Evolutionary conservation across 2,888 invertebrate genomes (phyloP), one percentile per base, ranked within the genome.

Genomic region (Scaptomyza caliginosa): DNA sequence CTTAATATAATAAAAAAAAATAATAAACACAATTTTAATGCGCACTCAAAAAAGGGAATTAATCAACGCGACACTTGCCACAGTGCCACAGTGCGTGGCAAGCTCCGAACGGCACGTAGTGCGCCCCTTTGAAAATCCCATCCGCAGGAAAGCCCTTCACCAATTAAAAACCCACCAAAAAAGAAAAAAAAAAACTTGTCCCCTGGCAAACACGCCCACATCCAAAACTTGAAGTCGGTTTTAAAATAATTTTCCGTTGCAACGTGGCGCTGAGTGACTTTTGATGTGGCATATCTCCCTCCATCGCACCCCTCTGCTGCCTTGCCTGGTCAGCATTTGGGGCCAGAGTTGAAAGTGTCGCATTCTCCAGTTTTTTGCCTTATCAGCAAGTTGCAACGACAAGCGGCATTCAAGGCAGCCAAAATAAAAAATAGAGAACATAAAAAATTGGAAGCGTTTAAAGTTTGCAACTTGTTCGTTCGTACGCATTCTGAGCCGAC

Each of bases 351-450:
- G 50, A 58, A 34, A 38, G 39, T 13, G 45, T 24, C 13, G 19
- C 40, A 24, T 7, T 28, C 7, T 16, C 28, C 11, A 3, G n/a
- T 69, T 52, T 49, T 49, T 52, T 24, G 54, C 30, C 62, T 56
- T 74, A 67, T 72, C 77, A 62, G 67, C 51, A 62, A 66, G 62
- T 66, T 71, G 76, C 72, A 75, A 71, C 30, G 67, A 49, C 54
- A 50, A 74, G 54, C 58, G 39, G 40, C 50, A 45, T 54, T 23
- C 52, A 63, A 51, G 50, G 43, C 64, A 46, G n/a, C 69, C 17
- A 32, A 56, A 55, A n/a, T n/a, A 63, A 69, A 40, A 23, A 34
- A 34, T 7, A 16, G 0, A 34, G 3, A 4, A 2, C 21, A 10
- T 24, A 2, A 32, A 32, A 32, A 13, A 13, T 13, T 7, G 6